Base-by-base conservation (phyloP, 1,140 invertebrate genomes). In the Drosophila repletoides region DNA sequence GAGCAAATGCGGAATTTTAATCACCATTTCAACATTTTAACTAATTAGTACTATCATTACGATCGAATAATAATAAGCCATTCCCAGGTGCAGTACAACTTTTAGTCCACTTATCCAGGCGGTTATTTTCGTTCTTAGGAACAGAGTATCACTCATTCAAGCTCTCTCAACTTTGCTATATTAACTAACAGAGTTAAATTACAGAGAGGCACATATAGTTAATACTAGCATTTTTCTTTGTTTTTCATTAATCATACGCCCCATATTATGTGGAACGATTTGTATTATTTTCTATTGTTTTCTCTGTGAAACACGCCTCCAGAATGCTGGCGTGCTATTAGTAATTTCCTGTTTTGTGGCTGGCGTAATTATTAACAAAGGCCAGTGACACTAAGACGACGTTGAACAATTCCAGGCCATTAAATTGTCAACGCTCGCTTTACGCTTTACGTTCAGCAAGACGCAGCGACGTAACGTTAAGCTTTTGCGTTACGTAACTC, bases 201-300 rank as follows among this genome's bases (percentile, higher is more conserved):
- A n/a, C n/a, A n/a, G n/a, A n/a, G n/a, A n/a, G n/a, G n/a, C n/a
- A n/a, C n/a, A n/a, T n/a, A n/a, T n/a, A 63, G 19, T 10, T 38
- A n/a, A 55, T 12, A 6, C 31, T 28, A 43, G 34, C 19, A 26
- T 41, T 60, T 28, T 21, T n/a, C 49, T 12, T 4, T 12, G 14
- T 24, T 34, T 5, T 34, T 36, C 66, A 75, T 75, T 67, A 80
- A 71, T 75, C 76, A 80, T 72, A 46, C 51, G 51, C 63, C 71
- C 71, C 59, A 28, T 53, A 70, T 31, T 43, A 34, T 12, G 5
- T 9, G 24, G 9, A 22, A 10, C 26, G 7, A 3, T 3, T 45
- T 22, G 31, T 22, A 17, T 28, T 49, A 26, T 48, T 1, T 48
- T 1, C 22, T 21, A 7, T 19, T 29, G 46, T 9, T 15, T 22